A percentile compares a stretch with the other conserved stretches of the same genome.
Evolutionary conservation across 1,140 invertebrate genomes (phyloP).

Genomic region (Drosophila murphyi): DNA sequence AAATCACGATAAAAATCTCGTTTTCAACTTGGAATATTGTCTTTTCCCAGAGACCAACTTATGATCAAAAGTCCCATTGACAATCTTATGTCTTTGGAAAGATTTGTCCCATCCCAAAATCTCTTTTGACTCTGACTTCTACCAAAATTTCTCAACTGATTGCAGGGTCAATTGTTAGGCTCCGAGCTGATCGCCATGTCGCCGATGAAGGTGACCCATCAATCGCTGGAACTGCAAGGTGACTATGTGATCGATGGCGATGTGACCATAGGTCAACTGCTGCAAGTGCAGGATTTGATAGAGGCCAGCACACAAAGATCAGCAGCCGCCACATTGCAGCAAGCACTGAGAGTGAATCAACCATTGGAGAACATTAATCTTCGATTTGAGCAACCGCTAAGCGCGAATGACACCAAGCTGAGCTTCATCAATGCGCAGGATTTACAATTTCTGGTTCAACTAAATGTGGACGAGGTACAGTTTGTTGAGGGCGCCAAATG

Average conservation of each 20-base stretch:
- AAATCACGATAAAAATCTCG: too few species aligned
- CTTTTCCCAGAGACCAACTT: too few species aligned
- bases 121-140: too few species aligned
- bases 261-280: constrained; percentile 70
- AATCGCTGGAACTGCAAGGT: constrained; percentile 72
- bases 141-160: too few species aligned
- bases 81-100: too few species aligned
- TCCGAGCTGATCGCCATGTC: constrained; percentile 80
- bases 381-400: constrained; percentile 79
- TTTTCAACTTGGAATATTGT: too few species aligned
- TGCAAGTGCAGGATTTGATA: constrained; percentile 74
- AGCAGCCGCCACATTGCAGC: constrained; percentile 47
- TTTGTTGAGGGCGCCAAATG: constrained; percentile 62
- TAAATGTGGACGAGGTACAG: constrained; percentile 67
- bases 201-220: constrained; percentile 78
- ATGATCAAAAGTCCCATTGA: too few species aligned
- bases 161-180: constrained; percentile 73
- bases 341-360: constrained; percentile 51
- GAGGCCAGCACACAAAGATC: constrained; percentile 35
- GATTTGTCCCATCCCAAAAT: too few species aligned
- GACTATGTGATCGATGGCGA: constrained; percentile 84
- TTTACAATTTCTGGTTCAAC: constrained; percentile 65
- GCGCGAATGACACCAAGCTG: constrained; percentile 63
- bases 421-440: constrained; percentile 70
- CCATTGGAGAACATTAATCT: constrained; percentile 73